Percentiles rank a stretch among this genome's conserved stretches.
phyloP scores from a whole-genome alignment of 2,888 invertebrate genomes.

The Dyspetes luteomarginatus region DNA sequence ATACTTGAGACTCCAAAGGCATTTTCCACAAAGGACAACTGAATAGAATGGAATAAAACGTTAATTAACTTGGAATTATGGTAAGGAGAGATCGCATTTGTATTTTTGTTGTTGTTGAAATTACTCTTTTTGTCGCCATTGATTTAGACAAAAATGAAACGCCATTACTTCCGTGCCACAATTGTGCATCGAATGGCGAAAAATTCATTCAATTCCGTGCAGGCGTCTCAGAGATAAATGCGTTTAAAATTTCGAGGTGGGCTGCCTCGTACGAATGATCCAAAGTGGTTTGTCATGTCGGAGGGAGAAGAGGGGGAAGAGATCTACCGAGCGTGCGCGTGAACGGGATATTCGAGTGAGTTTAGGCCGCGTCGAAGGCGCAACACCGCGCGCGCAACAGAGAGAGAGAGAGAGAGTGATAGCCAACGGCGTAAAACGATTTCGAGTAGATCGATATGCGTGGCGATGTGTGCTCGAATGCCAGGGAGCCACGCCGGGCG shows the following conservation, averaged over 20 bases:
- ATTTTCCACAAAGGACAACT: no score
- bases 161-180: constrained; percentile 15
- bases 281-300: constrained; percentile 17
- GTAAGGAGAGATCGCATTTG: background rate
- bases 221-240: constrained; percentile 12
- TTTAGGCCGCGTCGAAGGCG: constrained; percentile 33
- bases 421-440: constrained; percentile 60
- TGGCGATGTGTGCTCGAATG: constrained; percentile 69
- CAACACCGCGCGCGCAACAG: background rate
- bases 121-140: no score
- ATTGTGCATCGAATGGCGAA: background rate
- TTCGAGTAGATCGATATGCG: constrained; percentile 78
- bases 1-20: no score
- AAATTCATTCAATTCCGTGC: constrained; percentile 15
- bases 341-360: constrained; percentile 53
- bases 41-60: no score
- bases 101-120: no score
- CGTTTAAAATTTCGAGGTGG: constrained; percentile 37
- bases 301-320: background rate
- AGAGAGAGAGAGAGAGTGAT: background rate
- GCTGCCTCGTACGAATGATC: constrained; percentile 20
- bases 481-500: constrained; percentile 30
- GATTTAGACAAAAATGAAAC: background rate
- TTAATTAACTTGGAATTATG: no score
- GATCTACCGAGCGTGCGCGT: constrained; percentile 36